A percentile compares a stretch with the other conserved stretches of the same genome.
These are phyloP conservation scores for Habropoda laboriosa DNA, from an alignment of 1,140 invertebrate species.

Conservation along the genomic window DNA sequence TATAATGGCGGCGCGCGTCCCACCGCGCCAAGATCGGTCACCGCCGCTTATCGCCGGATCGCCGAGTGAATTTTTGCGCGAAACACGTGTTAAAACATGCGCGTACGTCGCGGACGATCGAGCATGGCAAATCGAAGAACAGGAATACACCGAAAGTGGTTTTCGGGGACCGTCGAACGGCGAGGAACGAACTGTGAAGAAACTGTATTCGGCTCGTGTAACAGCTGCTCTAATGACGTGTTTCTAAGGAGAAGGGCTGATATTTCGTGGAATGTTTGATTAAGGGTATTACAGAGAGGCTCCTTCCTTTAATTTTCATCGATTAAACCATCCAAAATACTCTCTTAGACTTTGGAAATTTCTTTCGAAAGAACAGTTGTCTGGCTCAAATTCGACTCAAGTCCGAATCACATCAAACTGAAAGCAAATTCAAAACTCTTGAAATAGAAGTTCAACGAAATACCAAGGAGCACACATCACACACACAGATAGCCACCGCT, in stretches of 20 bases:
- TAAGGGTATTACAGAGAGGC: not conserved
- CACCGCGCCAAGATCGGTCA: constrained; percentile 46
- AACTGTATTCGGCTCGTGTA: constrained; percentile 39
- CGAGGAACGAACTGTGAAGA: not conserved
- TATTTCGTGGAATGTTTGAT: not conserved
- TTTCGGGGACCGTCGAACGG: not conserved
- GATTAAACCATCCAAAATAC: no score
- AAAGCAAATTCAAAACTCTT: not conserved
- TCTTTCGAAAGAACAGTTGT: no score
- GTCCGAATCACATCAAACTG: no score
- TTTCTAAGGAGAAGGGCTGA: not conserved
- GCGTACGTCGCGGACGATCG: constrained; percentile 47
- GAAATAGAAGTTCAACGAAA: not conserved
- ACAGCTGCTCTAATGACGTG: constrained; percentile 29
- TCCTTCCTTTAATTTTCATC: not conserved
- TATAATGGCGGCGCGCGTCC: constrained; percentile 55
- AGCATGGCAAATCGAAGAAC: constrained; percentile 15
- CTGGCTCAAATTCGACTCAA: no score
- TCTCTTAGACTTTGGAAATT: no score
- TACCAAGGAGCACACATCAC: not conserved
- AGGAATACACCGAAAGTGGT: constrained; percentile 14
- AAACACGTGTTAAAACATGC: constrained; percentile 70
- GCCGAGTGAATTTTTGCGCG: constrained; percentile 60
- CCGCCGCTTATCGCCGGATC: constrained; percentile 61
- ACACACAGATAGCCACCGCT: no score